These are phyloP conservation scores for Coelogynopora nodosa DNA, from an alignment of 2,888 invertebrate species.

Conservation along the genomic window DNA sequence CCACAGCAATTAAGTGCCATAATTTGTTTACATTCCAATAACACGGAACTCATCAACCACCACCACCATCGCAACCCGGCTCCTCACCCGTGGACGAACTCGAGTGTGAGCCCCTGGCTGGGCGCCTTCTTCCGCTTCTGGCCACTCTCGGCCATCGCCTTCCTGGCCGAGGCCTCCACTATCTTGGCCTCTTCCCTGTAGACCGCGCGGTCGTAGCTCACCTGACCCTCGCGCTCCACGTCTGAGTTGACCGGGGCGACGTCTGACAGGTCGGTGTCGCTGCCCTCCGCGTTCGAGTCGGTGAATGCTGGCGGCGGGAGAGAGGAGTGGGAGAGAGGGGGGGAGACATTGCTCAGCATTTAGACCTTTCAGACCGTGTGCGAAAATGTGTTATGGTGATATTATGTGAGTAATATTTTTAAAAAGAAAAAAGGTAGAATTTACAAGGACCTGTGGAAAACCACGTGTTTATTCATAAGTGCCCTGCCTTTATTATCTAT, in stretches of 20 bases:
- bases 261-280: slow-evolving; percentile 61
- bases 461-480: no score
- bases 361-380: no score
- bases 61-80: not conserved
- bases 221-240: slow-evolving; percentile 60
- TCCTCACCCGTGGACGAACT: slow-evolving; percentile 59
- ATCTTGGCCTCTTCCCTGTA: slow-evolving; percentile 57
- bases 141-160: slow-evolving; percentile 54
- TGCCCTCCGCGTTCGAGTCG: slow-evolving; percentile 61
- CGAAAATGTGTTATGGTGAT: no score
- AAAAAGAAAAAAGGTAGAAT: no score
- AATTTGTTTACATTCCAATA: not conserved
- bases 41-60: not conserved
- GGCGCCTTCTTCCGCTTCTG: slow-evolving; percentile 58
- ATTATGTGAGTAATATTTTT: no score
- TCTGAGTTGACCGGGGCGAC: slow-evolving; percentile 60
- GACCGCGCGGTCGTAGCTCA: slow-evolving; percentile 55
- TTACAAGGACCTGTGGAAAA: no score
- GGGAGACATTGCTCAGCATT: no score
- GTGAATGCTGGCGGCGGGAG: slow-evolving; percentile 59
- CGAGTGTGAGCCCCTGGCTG: slow-evolving; percentile 56
- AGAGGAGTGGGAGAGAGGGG: no score
- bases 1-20: no score
- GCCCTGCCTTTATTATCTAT: no score
- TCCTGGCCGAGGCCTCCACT: slow-evolving; percentile 53